phyloP scores from a whole-genome alignment of 2,888 invertebrate species.

The Aphodius sticticus region DNA sequence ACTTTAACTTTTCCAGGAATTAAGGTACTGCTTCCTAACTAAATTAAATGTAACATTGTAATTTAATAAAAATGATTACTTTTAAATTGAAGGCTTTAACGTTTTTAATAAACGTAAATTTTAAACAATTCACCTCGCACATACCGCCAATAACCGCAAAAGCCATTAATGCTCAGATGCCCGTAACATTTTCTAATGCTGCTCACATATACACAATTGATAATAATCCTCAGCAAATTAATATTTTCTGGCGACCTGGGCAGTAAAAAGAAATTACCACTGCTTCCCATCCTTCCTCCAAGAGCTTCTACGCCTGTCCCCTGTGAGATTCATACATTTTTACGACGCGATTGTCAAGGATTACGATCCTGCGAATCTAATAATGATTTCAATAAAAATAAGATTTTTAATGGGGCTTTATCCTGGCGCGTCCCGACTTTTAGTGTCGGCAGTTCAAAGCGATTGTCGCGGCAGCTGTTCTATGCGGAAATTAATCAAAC shows the following conservation, averaged over 20 bases:
- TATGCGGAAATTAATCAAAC: slow-evolving; percentile 4
- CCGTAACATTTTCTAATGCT: not conserved
- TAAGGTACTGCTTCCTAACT: no score
- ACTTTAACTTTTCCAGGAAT: no score
- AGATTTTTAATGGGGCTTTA: not conserved
- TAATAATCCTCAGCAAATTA: not conserved
- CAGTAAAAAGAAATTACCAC: not conserved
- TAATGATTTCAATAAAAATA: slow-evolving; percentile 4
- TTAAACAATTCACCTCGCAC: no score
- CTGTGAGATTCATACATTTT: not conserved
- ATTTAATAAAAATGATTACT: no score
- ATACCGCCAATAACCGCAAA: not conserved
- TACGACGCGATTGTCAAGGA: not conserved
- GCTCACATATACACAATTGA: not conserved
- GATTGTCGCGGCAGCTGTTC: not conserved
- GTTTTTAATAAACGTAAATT: no score
- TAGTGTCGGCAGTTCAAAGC: not conserved
- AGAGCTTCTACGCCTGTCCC: not conserved
- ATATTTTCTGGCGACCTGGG: not conserved
- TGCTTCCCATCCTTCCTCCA: not conserved
- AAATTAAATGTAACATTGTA: no score
- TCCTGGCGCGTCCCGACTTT: not conserved
- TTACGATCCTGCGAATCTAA: not conserved
- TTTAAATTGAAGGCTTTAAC: no score
- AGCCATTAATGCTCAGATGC: not conserved